phyloP scores from a whole-genome alignment of 2,113 vertebrate genomes.

The Nibea albiflora region DNA sequence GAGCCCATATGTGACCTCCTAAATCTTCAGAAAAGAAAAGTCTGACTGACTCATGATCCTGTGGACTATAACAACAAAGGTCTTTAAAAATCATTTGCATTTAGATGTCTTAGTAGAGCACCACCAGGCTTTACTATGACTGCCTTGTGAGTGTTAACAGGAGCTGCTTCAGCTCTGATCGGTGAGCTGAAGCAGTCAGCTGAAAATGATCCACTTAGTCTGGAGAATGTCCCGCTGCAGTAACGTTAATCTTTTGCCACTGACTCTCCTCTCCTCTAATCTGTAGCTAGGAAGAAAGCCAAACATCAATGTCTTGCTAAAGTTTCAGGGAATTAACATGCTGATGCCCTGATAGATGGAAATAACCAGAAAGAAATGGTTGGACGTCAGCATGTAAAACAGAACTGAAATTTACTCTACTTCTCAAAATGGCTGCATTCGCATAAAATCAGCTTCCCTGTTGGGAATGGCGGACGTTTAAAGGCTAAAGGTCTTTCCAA shows the following conservation, averaged over 20 bases:
- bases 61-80: too few relatives aligned
- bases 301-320: conserved; percentile 51
- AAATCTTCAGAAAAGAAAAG: background rate
- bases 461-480: background rate
- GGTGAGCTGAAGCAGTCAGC: conserved; percentile 56
- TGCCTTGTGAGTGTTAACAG: conserved; percentile 17
- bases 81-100: background rate
- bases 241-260: conserved; percentile 68
- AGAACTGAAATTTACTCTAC: conserved; percentile 36
- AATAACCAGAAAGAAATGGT: conserved; percentile 7
- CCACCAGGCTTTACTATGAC: background rate
- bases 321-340: conserved; percentile 21
- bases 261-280: conserved; percentile 59
- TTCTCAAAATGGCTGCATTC: conserved; percentile 32
- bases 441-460: conserved; percentile 39
- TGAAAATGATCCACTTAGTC: conserved; percentile 71
- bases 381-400: conserved; percentile 22
- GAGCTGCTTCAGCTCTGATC: conserved; percentile 37
- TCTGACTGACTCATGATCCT: background rate
- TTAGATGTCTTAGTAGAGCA: background rate
- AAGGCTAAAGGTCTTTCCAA: background rate
- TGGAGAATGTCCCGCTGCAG: conserved; percentile 63
- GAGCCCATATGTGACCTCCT: background rate
- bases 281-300: conserved; percentile 53
- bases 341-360: background rate